Base-by-base conservation (phyloP, 2,797 vertebrate genomes). In the Sitta carolinensis region DNA sequence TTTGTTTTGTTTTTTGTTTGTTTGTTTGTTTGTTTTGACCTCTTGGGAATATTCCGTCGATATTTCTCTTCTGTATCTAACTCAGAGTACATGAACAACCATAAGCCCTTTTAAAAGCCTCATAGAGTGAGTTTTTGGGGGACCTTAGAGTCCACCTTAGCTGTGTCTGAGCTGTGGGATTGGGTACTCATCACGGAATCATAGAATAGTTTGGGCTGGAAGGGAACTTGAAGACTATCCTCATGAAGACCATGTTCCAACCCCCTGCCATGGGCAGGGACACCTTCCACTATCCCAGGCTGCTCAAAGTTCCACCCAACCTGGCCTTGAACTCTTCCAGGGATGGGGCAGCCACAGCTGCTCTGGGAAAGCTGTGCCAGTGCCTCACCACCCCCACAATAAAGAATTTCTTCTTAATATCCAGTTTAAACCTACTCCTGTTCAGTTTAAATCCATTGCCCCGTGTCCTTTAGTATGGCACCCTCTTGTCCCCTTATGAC, bases 341-440 rank as follows among this genome's bases (percentile, higher is more conserved):
- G n/a, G 23, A 5, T 45, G 29, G 32, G 8, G 11, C 43, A 1
- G 0, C 19, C 50, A 13, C 18, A 22, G 14, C 11, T 43, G 15
- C 43, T 51, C n/a, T 63, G 32, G 36, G 7, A 7, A 63, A 0
- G 3, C 7, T 45, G 8, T 70, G 25, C 25, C 51, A 26, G 23
- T 0, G 20, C 17, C 29, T 58, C 25, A 16, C 0, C 14, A 34
- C 6, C 25, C 25, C 45, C 57, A 40, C 10, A 22, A 1, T 9
- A 18, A 48, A 51, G 25, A 51, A 58, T 77, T 45, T 34, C 10
- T 70, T 58, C 10, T 15, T 23, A 10, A 40, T 30, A 58, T 16
- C 29, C n/a, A 45, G 3, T 16, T 12, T 34, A 51, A 57, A 45
- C 43, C 34, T 21, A 1, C 3, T 2, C 7, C 12, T 36, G 38